Base-by-base conservation (phyloP, 2,113 vertebrate genomes). In the Aythya baeri region DNA sequence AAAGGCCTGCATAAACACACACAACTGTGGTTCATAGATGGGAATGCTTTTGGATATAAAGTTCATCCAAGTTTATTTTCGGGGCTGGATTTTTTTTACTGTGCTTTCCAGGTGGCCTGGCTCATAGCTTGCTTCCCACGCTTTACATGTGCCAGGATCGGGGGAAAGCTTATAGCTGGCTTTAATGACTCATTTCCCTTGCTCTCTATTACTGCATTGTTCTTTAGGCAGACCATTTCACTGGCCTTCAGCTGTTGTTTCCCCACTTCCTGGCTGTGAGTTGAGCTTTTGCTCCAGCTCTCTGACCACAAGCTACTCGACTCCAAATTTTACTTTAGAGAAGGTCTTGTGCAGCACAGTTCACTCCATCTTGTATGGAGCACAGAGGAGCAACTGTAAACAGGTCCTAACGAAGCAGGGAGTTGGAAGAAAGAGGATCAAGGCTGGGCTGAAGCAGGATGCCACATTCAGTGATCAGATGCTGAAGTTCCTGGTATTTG, bases 1-100 rank as follows among this genome's bases (percentile, higher is more conserved):
- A 92, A 91, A 92, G 62, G 32, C 55, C 80, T 77, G 21, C 59
- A 46, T 90, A 89, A 94, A 85, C 71, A 91, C 63, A 50, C 44
- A 55, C 65, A 65, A 34, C 50, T 76, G 74, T 94, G 71, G 71
- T 62, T 91, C 81, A 63, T 87, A 89, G 67, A 70, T 79, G 59
- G 71, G 44, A 92, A 73, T 89, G 44, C 50, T 50, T 94, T 34
- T 44, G 49, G 62, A 34, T 92, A 22, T 79, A 66, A 92, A 94
- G 52, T 91, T 93, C 77, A 82, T 85, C 23, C 59, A 52, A 89
- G 91, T 95, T 95, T 89, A 93, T 95, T 95, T 95, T 93, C 73
- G 54, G 54, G 74, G 43, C 12, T 83, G 41, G 43, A 59, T 83
- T 76, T 85, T 52, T 81, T 46, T 63, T 7, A 57, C 54, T 6